Conservation (phyloP, 2,113 vertebrate species). For the Aleadryas rufinucha region DNA sequence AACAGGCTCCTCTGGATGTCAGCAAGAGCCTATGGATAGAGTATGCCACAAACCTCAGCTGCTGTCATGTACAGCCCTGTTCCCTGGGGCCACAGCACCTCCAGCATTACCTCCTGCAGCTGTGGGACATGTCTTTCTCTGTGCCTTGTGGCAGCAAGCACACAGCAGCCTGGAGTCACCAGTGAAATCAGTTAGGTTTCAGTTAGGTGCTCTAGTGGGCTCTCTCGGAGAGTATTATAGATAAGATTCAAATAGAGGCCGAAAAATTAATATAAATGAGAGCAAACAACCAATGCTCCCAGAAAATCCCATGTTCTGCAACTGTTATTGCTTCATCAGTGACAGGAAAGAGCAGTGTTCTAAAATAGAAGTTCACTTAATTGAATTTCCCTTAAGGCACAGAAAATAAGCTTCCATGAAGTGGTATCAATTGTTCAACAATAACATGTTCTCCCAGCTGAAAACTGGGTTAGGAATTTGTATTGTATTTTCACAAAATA, state of each 20-base stretch:
- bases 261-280: not conserved
- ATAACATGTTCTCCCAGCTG: constrained; percentile 24
- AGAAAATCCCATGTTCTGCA: constrained; percentile 43
- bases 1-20: not conserved
- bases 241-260: not conserved
- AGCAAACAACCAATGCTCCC: not conserved
- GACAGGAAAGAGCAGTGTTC: constrained; percentile 40
- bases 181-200: not conserved
- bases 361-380: constrained; percentile 58
- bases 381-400: constrained; percentile 38
- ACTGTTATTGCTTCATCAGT: constrained; percentile 46
- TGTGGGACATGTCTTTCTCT: not conserved
- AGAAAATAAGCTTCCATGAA: constrained; percentile 48
- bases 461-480: constrained; percentile 53
- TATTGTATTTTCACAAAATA: constrained; percentile 40
- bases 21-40: not conserved
- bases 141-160: not conserved
- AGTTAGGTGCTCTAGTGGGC: not conserved
- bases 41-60: not conserved
- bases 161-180: not conserved
- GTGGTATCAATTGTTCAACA: constrained; percentile 40
- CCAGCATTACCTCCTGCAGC: not conserved
- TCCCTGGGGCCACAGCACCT: not conserved
- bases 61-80: not conserved
- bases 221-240: not conserved